Conservation (phyloP, 35 echinoderm and acorn worm species). For the Ptychodera flava region DNA sequence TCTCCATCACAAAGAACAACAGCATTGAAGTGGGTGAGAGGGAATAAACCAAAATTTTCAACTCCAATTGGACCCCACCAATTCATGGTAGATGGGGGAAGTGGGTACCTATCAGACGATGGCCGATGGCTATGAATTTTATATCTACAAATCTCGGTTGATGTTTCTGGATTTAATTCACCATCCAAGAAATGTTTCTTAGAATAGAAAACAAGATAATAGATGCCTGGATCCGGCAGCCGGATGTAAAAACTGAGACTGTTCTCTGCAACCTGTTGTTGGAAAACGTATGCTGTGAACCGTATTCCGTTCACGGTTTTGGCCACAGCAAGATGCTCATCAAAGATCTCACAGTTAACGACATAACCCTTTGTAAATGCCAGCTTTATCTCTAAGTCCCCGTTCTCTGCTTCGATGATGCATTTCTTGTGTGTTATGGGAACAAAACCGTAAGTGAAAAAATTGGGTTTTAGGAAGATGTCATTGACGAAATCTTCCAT, state of each 20-base stretch:
- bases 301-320: constrained; percentile 47
- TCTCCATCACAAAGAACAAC: constrained; percentile 59
- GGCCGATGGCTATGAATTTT: constrained; percentile 45
- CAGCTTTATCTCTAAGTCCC: constrained; percentile 53
- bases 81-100: constrained; percentile 63
- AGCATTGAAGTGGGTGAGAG: constrained; percentile 52
- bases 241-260: constrained; percentile 67
- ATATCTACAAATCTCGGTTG: constrained; percentile 86
- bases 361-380: constrained; percentile 48
- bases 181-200: constrained; percentile 66
- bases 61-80: constrained; percentile 92
- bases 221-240: constrained; percentile 60
- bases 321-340: constrained; percentile 24
- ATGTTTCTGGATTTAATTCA: constrained; percentile 73
- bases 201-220: constrained; percentile 55
- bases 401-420: constrained; percentile 38
- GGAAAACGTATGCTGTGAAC: constrained; percentile 74
- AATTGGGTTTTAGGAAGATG: constrained; percentile 76
- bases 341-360: constrained; percentile 40
- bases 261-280: constrained; percentile 68
- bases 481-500: constrained; percentile 56
- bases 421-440: constrained; percentile 41
- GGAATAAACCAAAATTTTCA: constrained; percentile 54
- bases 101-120: constrained; percentile 48
- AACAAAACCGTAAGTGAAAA: constrained; percentile 79